phyloP scores from a whole-genome alignment of 2,888 invertebrate species.

The Eupithecia inturbata region DNA sequence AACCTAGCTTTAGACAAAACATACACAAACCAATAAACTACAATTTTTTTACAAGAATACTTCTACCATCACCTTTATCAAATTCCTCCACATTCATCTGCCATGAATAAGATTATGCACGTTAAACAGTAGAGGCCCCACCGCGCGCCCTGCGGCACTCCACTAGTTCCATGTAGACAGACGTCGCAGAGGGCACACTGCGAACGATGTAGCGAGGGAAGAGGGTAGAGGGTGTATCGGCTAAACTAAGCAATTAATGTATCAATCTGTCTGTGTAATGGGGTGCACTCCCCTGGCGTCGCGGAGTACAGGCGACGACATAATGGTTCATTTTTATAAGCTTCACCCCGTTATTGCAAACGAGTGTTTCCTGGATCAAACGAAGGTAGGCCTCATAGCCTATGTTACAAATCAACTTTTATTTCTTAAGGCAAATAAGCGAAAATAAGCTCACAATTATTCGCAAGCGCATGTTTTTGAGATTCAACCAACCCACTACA shows the following conservation, averaged over 20 bases:
- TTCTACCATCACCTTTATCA: not conserved
- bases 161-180: not conserved
- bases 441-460: too few relatives aligned
- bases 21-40: too few relatives aligned
- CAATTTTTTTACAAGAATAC: not conserved
- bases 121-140: constrained; percentile 27
- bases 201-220: not conserved
- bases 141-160: constrained; percentile 34
- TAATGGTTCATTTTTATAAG: not conserved
- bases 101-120: constrained; percentile 11
- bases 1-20: too few relatives aligned
- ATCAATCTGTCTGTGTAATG: constrained; percentile 44
- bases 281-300: constrained; percentile 34
- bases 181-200: not conserved
- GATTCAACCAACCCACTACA: too few relatives aligned
- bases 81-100: constrained; percentile 14
- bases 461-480: too few relatives aligned
- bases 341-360: too few relatives aligned
- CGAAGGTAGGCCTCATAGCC: too few relatives aligned
- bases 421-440: too few relatives aligned
- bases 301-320: constrained; percentile 30
- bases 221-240: constrained; percentile 20
- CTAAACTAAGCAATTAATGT: constrained; percentile 45
- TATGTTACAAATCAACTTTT: too few relatives aligned
- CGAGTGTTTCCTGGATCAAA: too few relatives aligned